Base-by-base conservation (phyloP, 2,797 vertebrate genomes). In the Megaceryle alcyon region DNA sequence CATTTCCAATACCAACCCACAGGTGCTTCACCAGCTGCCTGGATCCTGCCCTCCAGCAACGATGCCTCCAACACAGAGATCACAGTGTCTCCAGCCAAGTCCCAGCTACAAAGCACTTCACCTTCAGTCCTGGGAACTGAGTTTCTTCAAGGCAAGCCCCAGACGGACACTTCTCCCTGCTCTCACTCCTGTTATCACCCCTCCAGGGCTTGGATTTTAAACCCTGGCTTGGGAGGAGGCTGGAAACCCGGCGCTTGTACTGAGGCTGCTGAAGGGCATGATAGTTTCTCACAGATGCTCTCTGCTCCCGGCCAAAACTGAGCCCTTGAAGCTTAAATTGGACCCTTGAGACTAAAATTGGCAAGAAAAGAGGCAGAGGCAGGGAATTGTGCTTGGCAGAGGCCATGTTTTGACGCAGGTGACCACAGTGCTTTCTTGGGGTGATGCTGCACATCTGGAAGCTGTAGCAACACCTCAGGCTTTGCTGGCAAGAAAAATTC, bases 111-210 rank as follows among this genome's bases (percentile, higher is more conserved):
- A 23, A 94, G 16, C 3, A 0, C 33, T 18, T 65, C 60, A 0
- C 25, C 39, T 81, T 86, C 65, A 48, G 18, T 33, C 26, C 33
- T 75, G 31, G 26, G 29, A 43, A 64, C 11, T 0, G 14, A 51
- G 1, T 4, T 56, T 31, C 37, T 65, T 61, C 49, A n/a, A 73
- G n/a, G 7, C 0, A 0, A 80, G n/a, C 3, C 31, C 14, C 66
- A 81, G 28, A 44, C 4, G 39, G 7, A n/a, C 5, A 8, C 3
- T 84, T 33, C 33, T 75, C 21, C 23, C 23, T 1, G 2, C 26
- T 39, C 4, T 39, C 4, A 1, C 13, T 91, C 46, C 33, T 80
- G 26, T 39, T 59, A 6, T 14, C 43, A 85, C 2, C 7, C 28
- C 29, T 77, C 14, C 39, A 51, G 60, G 19, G n/a, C 33, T 4